Evolutionary conservation across 1,140 invertebrate species (phyloP).

Genomic region (Drosophila takahashii): DNA sequence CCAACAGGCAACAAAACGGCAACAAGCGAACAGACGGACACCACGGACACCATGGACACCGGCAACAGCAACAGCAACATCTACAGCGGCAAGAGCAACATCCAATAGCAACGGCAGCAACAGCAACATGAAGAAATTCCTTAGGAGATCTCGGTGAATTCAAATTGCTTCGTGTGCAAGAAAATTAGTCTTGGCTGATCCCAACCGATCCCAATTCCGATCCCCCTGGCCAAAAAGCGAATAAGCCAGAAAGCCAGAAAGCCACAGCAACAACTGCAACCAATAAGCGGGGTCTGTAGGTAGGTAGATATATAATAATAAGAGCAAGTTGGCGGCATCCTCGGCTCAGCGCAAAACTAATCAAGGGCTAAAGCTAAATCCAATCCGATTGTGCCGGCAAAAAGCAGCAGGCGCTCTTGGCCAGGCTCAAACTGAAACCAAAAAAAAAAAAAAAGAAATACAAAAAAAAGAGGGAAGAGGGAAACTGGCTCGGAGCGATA

Average conservation of each 20-base stretch:
- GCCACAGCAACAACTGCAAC: constrained; percentile 33
- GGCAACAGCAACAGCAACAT: constrained; percentile 34
- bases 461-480: constrained; percentile 1
- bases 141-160: constrained; percentile 69
- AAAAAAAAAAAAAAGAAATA: constrained; percentile 12
- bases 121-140: constrained; percentile 62
- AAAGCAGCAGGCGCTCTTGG: constrained; percentile 67
- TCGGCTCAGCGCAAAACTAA: constrained; percentile 73
- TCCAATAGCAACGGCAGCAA: constrained; percentile 20
- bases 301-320: constrained; percentile 76
- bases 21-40: constrained; percentile 56
- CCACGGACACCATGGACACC: constrained; percentile 32
- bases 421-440: constrained; percentile 16
- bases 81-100: constrained; percentile 33
- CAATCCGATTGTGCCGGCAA: constrained; percentile 73
- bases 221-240: constrained; percentile 45
- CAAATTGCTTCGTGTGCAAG: constrained; percentile 84
- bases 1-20: constrained; percentile 63
- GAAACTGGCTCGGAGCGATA: constrained; percentile 44
- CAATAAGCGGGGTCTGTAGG: constrained; percentile 61
- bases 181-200: constrained; percentile 82
- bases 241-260: constrained; percentile 8
- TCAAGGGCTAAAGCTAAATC: constrained; percentile 83
- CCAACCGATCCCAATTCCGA: constrained; percentile 22
- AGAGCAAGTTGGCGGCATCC: constrained; percentile 72